Evolutionary conservation across 2,888 invertebrate species (phyloP), one percentile per base, ranked within the genome.

Genomic region (Acanthosepion pharaonis): DNA sequence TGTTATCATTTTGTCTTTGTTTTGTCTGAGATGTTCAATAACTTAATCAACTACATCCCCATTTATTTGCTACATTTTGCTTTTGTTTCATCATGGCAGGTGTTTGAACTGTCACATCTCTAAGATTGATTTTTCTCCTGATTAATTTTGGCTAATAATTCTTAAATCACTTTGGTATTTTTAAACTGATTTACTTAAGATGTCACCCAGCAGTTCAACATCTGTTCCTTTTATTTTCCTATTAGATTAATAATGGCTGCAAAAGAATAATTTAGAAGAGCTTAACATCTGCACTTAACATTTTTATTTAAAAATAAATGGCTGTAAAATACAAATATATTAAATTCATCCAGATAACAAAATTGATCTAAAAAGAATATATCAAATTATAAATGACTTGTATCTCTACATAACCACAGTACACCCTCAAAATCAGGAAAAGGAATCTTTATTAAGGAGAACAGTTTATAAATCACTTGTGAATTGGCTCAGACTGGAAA

Each of bases 141-240:
- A 15, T 78, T 78, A 59, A 20, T 20, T 20, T 59, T 59, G 23
- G 59, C 59, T 23, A 78, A n/a, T 78, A 78, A n/a, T 78, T 78
- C n/a, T 78, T 78, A n/a, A 78, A 25, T 78, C 28, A 78, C 9
- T 9, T 28, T 78, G 78, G 28, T 28, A 78, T 78, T n/a, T 78
- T n/a, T n/a, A 78, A 78, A 78, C n/a, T 78, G 78, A 78, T 78
- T 78, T n/a, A 78, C 78, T n/a, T 78, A 78, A 78, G 78, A 78
- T n/a, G 78, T 78, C 78, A 78, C 78, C 11, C n/a, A n/a, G 15
- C 0, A 78, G 78, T 78, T 78, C n/a, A n/a, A 78, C 78, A 78
- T 78, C n/a, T 78, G n/a, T 78, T n/a, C 78, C 1, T 23, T n/a
- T 78, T 78, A 33, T 33, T 78, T 33, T n/a, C 3, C 9, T 33